phyloP scores from a whole-genome alignment of 2,888 invertebrate genomes.

The Phrixothrix hirtus region DNA sequence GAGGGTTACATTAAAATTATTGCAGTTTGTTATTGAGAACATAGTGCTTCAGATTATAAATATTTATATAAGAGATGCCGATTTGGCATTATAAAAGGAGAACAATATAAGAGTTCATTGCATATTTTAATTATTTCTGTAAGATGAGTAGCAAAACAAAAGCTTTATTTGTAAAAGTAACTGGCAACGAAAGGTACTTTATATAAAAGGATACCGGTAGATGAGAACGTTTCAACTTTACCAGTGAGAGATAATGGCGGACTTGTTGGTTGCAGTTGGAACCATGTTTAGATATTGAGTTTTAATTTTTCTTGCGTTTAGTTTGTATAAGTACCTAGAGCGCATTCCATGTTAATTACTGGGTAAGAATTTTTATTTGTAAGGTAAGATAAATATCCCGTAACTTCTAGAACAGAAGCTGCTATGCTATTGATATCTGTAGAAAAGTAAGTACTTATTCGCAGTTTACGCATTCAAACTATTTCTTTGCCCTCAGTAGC shows the following conservation, averaged over 20 bases:
- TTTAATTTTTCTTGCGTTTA: conserved; percentile 88
- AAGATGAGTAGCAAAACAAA: conserved; percentile 71
- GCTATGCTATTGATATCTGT: conserved; percentile 94
- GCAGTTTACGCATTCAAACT: conserved; percentile 82
- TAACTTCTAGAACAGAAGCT: conserved; percentile 77
- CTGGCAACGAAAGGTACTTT: conserved; percentile 64
- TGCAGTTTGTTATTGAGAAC: too few species aligned
- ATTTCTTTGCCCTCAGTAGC: too few species aligned
- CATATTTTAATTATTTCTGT: conserved; percentile 83
- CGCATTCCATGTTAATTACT: conserved; percentile 97
- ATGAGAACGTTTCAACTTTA: conserved; percentile 82
- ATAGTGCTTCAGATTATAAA: too few species aligned
- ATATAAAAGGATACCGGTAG: conserved; percentile 62
- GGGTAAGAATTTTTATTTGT: conserved; percentile 90
- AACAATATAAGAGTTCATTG: conserved; percentile 67
- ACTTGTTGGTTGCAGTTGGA: conserved; percentile 88
- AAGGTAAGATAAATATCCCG: conserved; percentile 69
- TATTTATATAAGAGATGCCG: conserved; percentile 83
- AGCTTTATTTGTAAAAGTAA: conserved; percentile 82
- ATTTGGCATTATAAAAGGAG: conserved; percentile 73
- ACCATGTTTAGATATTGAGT: conserved; percentile 94
- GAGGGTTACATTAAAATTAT: too few species aligned
- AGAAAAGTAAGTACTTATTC: conserved; percentile 90
- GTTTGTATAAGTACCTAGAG: conserved; percentile 81
- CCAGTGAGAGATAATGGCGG: conserved; percentile 90